Conservation (phyloP, 1,140 invertebrate species). For the Nephila pilipes region DNA sequence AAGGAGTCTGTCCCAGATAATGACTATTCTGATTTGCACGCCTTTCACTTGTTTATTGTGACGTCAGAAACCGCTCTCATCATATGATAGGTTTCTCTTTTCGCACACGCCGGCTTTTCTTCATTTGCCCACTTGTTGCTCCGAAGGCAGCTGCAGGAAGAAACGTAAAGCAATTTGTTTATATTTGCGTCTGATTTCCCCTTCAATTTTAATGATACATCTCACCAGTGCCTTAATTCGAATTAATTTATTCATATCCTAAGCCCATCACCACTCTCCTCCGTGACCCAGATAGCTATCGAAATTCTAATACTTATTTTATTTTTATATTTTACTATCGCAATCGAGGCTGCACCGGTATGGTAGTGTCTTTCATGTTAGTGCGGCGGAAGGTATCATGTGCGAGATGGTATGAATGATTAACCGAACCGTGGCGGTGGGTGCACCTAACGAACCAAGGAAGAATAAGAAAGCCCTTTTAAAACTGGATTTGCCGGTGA, state of each 20-base stretch:
- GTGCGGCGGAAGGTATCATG: background rate
- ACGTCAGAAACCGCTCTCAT: constrained; percentile 10
- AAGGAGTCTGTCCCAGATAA: background rate
- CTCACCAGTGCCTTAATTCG: background rate
- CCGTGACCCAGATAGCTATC: background rate
- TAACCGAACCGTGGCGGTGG: constrained; percentile 1
- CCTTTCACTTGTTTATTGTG: constrained; percentile 25
- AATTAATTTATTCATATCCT: constrained; percentile 11
- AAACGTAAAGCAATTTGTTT: background rate
- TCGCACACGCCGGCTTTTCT: constrained; percentile 6
- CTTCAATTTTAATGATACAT: background rate
- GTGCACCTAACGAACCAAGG: constrained; percentile 7
- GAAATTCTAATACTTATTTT: background rate
- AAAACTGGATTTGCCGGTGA: constrained; percentile 65
- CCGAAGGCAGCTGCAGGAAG: background rate
- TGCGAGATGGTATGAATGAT: background rate
- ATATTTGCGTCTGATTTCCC: background rate
- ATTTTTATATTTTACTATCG: background rate
- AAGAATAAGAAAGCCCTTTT: background rate
- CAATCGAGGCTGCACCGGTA: background rate
- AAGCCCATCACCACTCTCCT: background rate
- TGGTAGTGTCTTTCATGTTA: background rate
- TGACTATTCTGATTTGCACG: constrained; percentile 6
- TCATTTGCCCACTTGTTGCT: constrained; percentile 46
- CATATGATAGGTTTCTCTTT: background rate